A percentile compares a stretch with the other conserved stretches of the same genome.
phyloP scores from a whole-genome alignment of 2,113 vertebrate genomes.

The Lipophrys pholis region DNA sequence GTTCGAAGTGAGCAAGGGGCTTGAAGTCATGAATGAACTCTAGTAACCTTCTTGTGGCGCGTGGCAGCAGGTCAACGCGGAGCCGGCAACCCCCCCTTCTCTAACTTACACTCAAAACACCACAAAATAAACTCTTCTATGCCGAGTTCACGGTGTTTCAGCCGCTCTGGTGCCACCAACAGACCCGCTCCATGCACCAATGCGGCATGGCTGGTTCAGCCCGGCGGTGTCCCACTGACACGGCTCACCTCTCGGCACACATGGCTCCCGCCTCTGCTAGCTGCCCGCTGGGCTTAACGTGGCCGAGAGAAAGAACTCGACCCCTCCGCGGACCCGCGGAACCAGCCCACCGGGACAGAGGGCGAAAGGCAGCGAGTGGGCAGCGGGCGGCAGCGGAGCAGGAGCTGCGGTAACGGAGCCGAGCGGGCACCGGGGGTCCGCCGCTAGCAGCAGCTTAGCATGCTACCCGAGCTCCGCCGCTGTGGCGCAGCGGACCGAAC shows the following conservation, averaged over 20 bases:
- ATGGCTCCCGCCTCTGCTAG: conserved; percentile 14
- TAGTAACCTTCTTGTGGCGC: conserved; percentile 52
- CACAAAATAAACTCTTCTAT: not conserved
- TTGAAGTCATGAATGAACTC: conserved; percentile 39
- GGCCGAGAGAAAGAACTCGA: not conserved
- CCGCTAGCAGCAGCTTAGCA: conserved; percentile 53
- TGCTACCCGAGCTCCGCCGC: conserved; percentile 11
- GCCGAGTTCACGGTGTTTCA: too few relatives aligned
- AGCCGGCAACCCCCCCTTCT: conserved; percentile 20
- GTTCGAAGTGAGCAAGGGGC: too few relatives aligned
- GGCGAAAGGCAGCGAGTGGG: too few relatives aligned
- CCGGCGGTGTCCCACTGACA: not conserved
- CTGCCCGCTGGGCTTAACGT: not conserved
- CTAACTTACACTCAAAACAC: not conserved
- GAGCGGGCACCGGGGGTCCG: conserved; percentile 15
- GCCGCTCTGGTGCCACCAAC: not conserved
- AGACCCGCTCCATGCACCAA: not conserved
- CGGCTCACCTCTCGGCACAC: conserved; percentile 24
- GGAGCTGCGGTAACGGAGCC: too few relatives aligned
- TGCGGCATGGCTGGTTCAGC: not conserved
- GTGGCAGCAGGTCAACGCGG: conserved; percentile 32
- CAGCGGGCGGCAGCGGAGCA: too few relatives aligned
- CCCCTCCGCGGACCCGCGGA: accelerated
- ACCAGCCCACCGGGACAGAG: not conserved
- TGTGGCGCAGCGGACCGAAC: not conserved